Conservation (phyloP, 1,140 invertebrate species). For the Drosophila truncata region DNA sequence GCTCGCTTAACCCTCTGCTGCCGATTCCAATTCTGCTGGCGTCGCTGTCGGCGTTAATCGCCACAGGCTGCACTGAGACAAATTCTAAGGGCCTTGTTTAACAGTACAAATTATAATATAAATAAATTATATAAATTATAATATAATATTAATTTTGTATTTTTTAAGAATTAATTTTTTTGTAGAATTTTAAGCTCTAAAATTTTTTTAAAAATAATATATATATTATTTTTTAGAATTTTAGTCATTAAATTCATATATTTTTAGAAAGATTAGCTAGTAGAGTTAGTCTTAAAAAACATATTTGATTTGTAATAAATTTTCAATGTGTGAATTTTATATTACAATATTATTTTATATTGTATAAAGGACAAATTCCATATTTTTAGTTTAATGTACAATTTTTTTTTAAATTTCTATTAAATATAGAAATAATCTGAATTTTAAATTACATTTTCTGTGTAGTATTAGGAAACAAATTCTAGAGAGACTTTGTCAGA, state of each 20-base stretch:
- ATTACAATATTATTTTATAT: too few relatives aligned
- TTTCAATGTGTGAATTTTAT: too few relatives aligned
- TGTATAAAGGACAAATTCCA: too few relatives aligned
- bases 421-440: background rate
- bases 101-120: too few relatives aligned
- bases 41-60: constrained; percentile 31
- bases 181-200: background rate
- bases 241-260: too few relatives aligned
- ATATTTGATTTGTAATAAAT: too few relatives aligned
- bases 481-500: background rate
- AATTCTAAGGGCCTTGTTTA: background rate
- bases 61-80: constrained; percentile 16
- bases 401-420: background rate
- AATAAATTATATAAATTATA: too few relatives aligned
- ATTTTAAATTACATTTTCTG: background rate
- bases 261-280: too few relatives aligned
- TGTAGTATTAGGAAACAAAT: background rate
- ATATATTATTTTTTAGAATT: background rate
- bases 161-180: background rate
- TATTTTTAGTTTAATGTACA: too few relatives aligned
- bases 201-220: too few relatives aligned
- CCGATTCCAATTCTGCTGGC: constrained; percentile 24
- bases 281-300: too few relatives aligned
- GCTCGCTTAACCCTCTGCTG: constrained; percentile 72
- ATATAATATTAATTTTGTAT: too few relatives aligned